Evolutionary conservation across 2,797 vertebrate species (phyloP).

Genomic region (Xiphophorus birchmanni): DNA sequence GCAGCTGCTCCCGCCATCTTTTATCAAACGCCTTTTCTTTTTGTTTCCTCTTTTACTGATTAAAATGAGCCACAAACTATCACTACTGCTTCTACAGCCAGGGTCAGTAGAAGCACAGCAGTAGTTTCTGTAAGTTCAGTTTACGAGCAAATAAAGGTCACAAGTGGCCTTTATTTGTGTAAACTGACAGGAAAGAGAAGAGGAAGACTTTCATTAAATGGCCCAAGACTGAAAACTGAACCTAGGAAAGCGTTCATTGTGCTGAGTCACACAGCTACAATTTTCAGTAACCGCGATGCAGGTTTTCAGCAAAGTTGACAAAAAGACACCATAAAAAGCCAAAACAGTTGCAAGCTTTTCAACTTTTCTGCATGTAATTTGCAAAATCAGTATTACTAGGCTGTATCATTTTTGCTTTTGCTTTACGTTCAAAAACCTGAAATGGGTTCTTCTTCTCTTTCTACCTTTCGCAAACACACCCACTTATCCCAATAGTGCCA

Average conservation of each 20-base stretch:
- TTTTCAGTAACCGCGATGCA: too few relatives aligned
- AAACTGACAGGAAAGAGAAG: not conserved
- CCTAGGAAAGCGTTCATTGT: not conserved
- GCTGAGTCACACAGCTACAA: not conserved
- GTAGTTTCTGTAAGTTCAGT: too few relatives aligned
- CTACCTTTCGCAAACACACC: conserved; percentile 8
- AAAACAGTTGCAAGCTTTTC: not conserved
- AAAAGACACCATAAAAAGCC: not conserved
- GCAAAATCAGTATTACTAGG: not conserved
- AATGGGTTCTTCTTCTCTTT: conserved; percentile 6
- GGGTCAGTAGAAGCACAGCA: too few relatives aligned
- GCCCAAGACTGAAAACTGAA: not conserved
- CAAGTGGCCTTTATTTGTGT: not conserved
- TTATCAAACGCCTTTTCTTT: too few relatives aligned
- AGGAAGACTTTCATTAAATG: not conserved
- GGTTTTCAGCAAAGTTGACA: not conserved
- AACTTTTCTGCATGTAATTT: not conserved
- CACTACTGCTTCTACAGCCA: too few relatives aligned
- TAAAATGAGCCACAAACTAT: too few relatives aligned
- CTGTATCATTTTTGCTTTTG: not conserved
- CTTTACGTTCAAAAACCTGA: not conserved
- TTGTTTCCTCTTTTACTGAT: too few relatives aligned
- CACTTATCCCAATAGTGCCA: conserved; percentile 20
- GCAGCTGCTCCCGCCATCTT: too few relatives aligned
- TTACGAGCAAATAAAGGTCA: not conserved